These are phyloP conservation scores for Ericerus pela DNA, from an alignment of 1,140 invertebrate genomes.

Conservation along the genomic window DNA sequence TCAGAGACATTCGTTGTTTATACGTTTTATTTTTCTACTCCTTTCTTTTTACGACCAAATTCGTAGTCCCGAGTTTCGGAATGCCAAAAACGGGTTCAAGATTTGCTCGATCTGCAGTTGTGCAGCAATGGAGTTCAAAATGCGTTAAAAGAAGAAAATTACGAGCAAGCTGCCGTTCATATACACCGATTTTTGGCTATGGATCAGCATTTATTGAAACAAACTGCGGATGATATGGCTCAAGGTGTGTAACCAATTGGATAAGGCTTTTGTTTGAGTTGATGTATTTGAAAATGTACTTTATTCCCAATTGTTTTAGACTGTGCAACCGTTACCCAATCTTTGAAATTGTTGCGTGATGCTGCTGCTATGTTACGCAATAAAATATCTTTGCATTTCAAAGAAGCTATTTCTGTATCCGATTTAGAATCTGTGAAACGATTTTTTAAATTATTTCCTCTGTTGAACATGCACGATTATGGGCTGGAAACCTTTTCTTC, in stretches of 20 bases:
- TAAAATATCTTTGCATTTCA: slow-evolving; percentile 68
- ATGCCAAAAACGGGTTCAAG: slow-evolving; percentile 87
- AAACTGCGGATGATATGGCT: slow-evolving; percentile 56
- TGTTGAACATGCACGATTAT: slow-evolving; percentile 80
- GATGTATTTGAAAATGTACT: slow-evolving; percentile 27
- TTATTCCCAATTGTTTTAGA: slow-evolving; percentile 39
- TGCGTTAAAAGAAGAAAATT: slow-evolving; percentile 79
- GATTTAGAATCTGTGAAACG: slow-evolving; percentile 85
- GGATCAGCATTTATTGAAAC: slow-evolving; percentile 75
- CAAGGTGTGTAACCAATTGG: slow-evolving; percentile 33
- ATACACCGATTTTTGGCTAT: slow-evolving; percentile 89
- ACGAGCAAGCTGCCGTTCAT: slow-evolving; percentile 85
- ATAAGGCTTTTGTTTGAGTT: background rate
- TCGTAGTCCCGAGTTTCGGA: slow-evolving; percentile 84
- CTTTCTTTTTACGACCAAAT: slow-evolving; percentile 49
- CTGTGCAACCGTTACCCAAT: slow-evolving; percentile 52
- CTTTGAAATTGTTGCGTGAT: slow-evolving; percentile 68
- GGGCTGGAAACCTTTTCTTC: slow-evolving; percentile 83
- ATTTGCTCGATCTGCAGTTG: slow-evolving; percentile 86
- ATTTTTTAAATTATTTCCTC: slow-evolving; percentile 96
- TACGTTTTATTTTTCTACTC: background rate
- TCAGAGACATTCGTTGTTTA: background rate
- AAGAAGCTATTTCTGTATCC: slow-evolving; percentile 76
- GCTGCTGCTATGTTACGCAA: slow-evolving; percentile 60
- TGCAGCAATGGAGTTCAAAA: slow-evolving; percentile 90